phyloP scores from a whole-genome alignment of 2,888 invertebrate species.

The Cerastis leucographa region DNA sequence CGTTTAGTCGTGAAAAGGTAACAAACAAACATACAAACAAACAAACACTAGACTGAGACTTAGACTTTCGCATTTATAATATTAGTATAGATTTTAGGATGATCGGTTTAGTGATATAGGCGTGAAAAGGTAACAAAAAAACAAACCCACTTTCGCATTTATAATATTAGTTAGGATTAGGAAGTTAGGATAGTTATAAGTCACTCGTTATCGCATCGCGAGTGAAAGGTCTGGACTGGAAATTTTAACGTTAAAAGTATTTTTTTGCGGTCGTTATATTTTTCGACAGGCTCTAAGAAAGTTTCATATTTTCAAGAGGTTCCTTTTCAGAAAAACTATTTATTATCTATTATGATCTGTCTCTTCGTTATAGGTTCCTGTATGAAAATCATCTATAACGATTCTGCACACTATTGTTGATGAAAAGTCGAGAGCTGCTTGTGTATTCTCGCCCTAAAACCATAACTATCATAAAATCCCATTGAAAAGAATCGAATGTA shows the following conservation, averaged over 20 bases:
- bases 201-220: too few species aligned
- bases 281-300: neutral
- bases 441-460: conserved; percentile 18
- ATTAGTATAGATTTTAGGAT: too few species aligned
- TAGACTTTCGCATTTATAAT: too few species aligned
- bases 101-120: neutral
- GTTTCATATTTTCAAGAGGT: neutral
- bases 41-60: too few species aligned
- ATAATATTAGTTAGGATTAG: too few species aligned
- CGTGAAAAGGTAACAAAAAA: neutral
- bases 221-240: too few species aligned
- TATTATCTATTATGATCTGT: neutral
- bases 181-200: too few species aligned
- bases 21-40: too few species aligned
- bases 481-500: conserved; percentile 46
- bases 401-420: neutral
- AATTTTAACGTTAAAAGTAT: neutral
- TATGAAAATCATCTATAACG: neutral
- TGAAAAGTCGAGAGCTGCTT: neutral
- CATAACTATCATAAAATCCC: conserved; percentile 21
- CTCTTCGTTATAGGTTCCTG: neutral
- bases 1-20: too few species aligned
- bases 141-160: neutral
- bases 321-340: neutral
- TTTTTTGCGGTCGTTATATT: neutral